phyloP scores from a whole-genome alignment of 2,797 vertebrate genomes.

The Tadarida brasiliensis region DNA sequence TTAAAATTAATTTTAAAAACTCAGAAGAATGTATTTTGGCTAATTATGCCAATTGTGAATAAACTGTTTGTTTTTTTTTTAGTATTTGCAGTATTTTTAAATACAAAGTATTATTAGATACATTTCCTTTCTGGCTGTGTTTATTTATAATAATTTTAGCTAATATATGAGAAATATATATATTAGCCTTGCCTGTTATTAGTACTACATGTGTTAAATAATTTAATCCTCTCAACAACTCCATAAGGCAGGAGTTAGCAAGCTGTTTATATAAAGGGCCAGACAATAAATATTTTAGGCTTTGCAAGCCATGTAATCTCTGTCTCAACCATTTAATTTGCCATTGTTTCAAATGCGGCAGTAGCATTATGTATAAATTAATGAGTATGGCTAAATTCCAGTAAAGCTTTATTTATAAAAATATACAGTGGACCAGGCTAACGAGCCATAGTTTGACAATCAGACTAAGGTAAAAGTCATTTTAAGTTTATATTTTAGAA shows the following conservation, averaged over 20 bases:
- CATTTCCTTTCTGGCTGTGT: not conserved
- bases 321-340: not conserved
- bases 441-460: not conserved
- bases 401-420: not conserved
- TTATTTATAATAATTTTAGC: slow-evolving; percentile 5
- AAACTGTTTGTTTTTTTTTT: not conserved
- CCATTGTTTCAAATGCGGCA: not conserved
- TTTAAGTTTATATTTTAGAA: not conserved
- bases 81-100: not conserved
- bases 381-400: not conserved
- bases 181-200: not conserved
- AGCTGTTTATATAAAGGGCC: not conserved
- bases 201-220: not conserved
- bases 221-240: not conserved
- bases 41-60: not conserved
- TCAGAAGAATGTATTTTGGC: not conserved
- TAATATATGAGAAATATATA: not conserved
- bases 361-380: not conserved
- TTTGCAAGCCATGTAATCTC: not conserved
- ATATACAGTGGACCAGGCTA: not conserved
- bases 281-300: not conserved
- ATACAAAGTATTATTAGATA: not conserved
- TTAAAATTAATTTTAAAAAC: not conserved
- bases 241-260: not conserved
- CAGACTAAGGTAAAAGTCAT: not conserved